Conservation (phyloP, 2,113 vertebrate genomes). For the Heterocephalus glaber region DNA sequence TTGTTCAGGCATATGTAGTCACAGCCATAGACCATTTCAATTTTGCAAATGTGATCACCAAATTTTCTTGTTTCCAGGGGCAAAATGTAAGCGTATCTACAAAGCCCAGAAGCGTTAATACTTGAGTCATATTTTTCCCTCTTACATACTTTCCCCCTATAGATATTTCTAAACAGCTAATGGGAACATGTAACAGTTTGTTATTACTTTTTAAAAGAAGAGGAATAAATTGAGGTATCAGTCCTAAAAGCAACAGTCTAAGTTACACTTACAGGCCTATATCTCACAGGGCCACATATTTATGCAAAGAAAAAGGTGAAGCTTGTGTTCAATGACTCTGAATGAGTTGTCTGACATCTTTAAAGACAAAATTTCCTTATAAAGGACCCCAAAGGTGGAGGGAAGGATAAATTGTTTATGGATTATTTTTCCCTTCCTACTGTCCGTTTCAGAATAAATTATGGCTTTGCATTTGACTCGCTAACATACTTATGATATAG, state of each 20-base stretch:
- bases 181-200: constrained; percentile 20
- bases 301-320: constrained; percentile 36
- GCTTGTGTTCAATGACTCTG: constrained; percentile 54
- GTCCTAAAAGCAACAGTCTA: not conserved
- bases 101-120: constrained; percentile 65
- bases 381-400: constrained; percentile 20
- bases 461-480: constrained; percentile 41
- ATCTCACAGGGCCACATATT: constrained; percentile 43
- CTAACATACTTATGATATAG: not conserved
- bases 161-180: constrained; percentile 56
- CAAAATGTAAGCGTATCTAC: constrained; percentile 14
- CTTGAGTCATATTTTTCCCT: not conserved
- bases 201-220: constrained; percentile 75
- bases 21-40: not conserved
- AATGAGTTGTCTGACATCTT: constrained; percentile 59
- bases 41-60: constrained; percentile 51
- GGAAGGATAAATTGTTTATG: not conserved
- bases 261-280: not conserved
- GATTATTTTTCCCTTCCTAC: not conserved
- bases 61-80: constrained; percentile 45
- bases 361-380: constrained; percentile 61
- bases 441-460: constrained; percentile 67
- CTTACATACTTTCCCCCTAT: not conserved
- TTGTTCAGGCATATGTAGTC: constrained; percentile 5
- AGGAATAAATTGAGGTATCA: constrained; percentile 49